Base-by-base conservation (phyloP, 1,140 invertebrate genomes). In the Drosophila nebulosa region DNA sequence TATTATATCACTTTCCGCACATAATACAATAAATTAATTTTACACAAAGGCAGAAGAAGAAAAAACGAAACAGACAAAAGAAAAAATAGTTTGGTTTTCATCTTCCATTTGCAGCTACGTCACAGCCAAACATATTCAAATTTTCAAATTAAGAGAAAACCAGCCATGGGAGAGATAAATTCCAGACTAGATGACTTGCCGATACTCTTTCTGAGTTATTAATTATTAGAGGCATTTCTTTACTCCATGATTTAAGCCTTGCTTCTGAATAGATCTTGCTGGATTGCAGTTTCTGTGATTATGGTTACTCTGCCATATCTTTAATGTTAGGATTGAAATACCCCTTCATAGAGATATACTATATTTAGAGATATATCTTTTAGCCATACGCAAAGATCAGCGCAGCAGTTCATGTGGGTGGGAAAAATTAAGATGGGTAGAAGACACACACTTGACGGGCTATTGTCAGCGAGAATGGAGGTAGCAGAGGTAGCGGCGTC, bases 11-110 rank as follows among this genome's bases (percentile, higher is more conserved):
- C 78, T 86, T 78, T 85, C 69, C 64, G 74, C 81, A 81, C 74
- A 86, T 78, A 85, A 81, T 81, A 81, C 69, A 69, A 85, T 85
- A 81, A 85, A 86, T 85, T 85, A 66, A 69, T 64, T 69, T 80
- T 86, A 74, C 74, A 83, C 79, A 83, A 63, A 74, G 21, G 39
- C 14, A 42, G 16, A 42, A 2, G n/a, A 39, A 42, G 18, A 42
- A 9, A 27, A 53, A 53, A 53, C 3, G n/a, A 55, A 55, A 27
- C 3, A 10, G 18, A 42, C 5, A 18, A 42, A 2, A 2, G 3
- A 42, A 46, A 21, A 46, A 21, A 21, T 46, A 21, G 39, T 46
- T 46, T 46, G 39, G 18, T 46, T 46, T 46, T 46, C 58, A 83
- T 67, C 67, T 71, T 21, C 57, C 57, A 46, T 46, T 53, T 27